A percentile compares a stretch with the other conserved stretches of the same genome.
These are phyloP conservation scores for Ischnus inquisitorius DNA, from an alignment of 2,888 invertebrate genomes.

Conservation along the genomic window DNA sequence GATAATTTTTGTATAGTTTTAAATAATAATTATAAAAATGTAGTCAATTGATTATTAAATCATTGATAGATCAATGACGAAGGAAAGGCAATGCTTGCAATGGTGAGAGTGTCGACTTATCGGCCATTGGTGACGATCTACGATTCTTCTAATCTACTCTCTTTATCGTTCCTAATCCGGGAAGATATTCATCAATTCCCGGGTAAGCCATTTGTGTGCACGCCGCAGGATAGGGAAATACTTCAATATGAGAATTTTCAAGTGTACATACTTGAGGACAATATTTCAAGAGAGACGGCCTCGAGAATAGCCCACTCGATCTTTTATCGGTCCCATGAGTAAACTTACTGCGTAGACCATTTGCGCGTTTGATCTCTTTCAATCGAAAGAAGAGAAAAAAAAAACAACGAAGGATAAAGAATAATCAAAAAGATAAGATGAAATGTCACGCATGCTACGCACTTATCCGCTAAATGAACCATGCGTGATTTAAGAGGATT, in stretches of 20 bases:
- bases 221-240: conserved; percentile 3
- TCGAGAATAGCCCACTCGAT: conserved; percentile 47
- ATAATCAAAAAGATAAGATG: conserved; percentile 52
- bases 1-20: no score
- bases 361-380: conserved; percentile 33
- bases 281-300: conserved; percentile 30
- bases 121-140: conserved; percentile 9
- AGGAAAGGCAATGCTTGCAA: neutral
- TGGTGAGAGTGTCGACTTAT: neutral
- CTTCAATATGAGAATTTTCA: neutral
- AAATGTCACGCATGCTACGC: conserved; percentile 70
- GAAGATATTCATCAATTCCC: conserved; percentile 1
- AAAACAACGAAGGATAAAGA: neutral
- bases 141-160: conserved; percentile 37
- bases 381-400: conserved; percentile 26
- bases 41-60: neutral
- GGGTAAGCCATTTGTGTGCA: conserved; percentile 11
- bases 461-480: conserved; percentile 63
- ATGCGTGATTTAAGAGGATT: neutral
- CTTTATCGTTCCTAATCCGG: conserved; percentile 28
- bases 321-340: conserved; percentile 68
- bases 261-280: conserved; percentile 9
- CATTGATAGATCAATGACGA: neutral
- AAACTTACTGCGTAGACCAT: conserved; percentile 68
- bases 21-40: no score